phyloP scores from a whole-genome alignment of 2,113 vertebrate species.

The Syngnathus floridae region DNA sequence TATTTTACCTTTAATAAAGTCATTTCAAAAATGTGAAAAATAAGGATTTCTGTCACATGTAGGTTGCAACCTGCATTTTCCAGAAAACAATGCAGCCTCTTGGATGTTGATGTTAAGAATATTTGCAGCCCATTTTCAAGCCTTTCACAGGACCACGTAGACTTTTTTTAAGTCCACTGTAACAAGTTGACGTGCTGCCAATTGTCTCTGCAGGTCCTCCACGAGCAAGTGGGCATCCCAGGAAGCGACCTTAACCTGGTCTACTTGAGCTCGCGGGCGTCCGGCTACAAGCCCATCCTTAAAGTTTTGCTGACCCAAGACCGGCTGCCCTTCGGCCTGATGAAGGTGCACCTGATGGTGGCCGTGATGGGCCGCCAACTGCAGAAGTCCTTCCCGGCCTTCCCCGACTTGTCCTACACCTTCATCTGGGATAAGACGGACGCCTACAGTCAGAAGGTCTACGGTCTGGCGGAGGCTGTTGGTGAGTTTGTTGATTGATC shows the following conservation, averaged over 20 bases:
- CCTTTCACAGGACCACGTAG: no score
- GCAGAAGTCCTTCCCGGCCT: slow-evolving; percentile 96
- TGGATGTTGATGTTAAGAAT: no score
- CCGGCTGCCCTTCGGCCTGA: slow-evolving; percentile 88
- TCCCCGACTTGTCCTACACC: slow-evolving; percentile 91
- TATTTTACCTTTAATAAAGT: no score
- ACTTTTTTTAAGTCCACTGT: slow-evolving; percentile 7
- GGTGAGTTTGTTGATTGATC: slow-evolving; percentile 74
- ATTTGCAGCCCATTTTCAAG: no score
- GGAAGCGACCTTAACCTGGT: slow-evolving; percentile 91
- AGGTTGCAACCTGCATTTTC: no score
- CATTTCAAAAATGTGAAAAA: no score
- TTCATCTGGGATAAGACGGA: slow-evolving; percentile 99
- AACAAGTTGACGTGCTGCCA: slow-evolving; percentile 46
- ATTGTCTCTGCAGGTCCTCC: slow-evolving; percentile 76
- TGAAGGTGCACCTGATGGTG: slow-evolving; percentile 98
- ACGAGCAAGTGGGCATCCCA: slow-evolving; percentile 92
- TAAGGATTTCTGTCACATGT: no score
- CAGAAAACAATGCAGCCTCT: no score
- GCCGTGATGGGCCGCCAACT: slow-evolving; percentile 95
- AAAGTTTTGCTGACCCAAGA: slow-evolving; percentile 94
- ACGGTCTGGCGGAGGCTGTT: slow-evolving; percentile 89
- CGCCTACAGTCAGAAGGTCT: slow-evolving; percentile 94
- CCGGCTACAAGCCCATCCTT: slow-evolving; percentile 93
- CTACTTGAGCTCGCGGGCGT: slow-evolving; percentile 92